phyloP scores from a whole-genome alignment of 2,888 invertebrate genomes.

The Sclerodermus sp. region DNA sequence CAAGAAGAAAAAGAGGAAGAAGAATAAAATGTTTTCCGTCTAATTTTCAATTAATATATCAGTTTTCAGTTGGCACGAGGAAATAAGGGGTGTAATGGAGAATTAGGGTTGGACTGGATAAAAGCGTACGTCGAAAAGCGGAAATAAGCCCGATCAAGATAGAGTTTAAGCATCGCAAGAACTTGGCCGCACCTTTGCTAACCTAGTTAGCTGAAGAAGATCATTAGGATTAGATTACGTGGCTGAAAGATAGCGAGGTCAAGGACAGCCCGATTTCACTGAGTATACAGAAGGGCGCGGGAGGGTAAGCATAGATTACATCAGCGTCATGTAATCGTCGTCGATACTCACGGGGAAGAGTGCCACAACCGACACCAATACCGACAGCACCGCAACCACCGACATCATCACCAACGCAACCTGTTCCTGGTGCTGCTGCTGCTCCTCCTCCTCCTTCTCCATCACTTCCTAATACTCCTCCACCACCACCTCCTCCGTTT shows the following conservation, averaged over 20 bases:
- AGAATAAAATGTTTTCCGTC: no score
- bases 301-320: constrained; percentile 6
- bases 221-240: constrained; percentile 14
- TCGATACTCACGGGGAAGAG: constrained; percentile 24
- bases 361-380: neutral
- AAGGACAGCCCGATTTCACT: constrained; percentile 25
- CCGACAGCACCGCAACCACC: no score
- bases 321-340: constrained; percentile 1
- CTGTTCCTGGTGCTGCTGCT: no score
- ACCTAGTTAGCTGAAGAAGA: constrained; percentile 7
- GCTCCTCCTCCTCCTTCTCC: neutral
- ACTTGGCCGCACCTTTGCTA: neutral
- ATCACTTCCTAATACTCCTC: neutral
- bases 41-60: no score
- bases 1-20: no score
- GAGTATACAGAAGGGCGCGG: constrained; percentile 5
- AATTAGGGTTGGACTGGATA: no score
- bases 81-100: no score
- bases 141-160: no score
- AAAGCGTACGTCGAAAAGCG: no score
- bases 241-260: constrained; percentile 16
- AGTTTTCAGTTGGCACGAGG: no score
- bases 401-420: no score
- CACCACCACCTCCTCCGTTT: neutral
- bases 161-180: no score